Evolutionary conservation across 2,888 invertebrate genomes (phyloP), one percentile per base, ranked within the genome.

Genomic region (Zaprionus bogoriensis): DNA sequence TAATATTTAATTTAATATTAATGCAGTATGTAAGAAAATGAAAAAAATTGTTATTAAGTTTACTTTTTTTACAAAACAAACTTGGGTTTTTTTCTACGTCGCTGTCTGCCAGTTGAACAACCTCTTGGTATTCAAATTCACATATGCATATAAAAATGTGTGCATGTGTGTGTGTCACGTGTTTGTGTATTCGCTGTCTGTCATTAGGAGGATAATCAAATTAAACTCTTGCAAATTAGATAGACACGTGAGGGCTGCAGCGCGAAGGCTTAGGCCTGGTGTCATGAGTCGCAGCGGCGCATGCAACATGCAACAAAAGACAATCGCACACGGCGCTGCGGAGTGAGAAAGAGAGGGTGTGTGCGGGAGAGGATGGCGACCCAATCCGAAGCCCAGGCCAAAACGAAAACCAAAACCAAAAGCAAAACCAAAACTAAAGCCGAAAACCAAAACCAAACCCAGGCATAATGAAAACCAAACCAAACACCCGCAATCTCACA

Each of bases 401-500:
- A n/a, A n/a, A n/a, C n/a, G n/a, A n/a, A n/a, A n/a, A n/a, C n/a
- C n/a, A n/a, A n/a, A n/a, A n/a, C 9, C 27, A 27, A 3, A 32
- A 4, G 12, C 32, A n/a, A 32, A 32, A 6, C 12, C 12, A 23
- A 50, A 64, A 55, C 14, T 19, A 41, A 58, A 63, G 27, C 19
- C 32, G 14, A 25, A 48, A 70, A 53, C 32, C 74, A 42, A 59
- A 74, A 68, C 54, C 75, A 61, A 77, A 69, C 61, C 70, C 54
- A 53, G 50, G 58, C 64, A 57, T 53, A 74, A 60, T 60, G 51
- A 53, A 68, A 74, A 52, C 60, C 74, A 73, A 73, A 64, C 28
- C 71, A 74, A 74, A 77, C 81, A 78, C 78, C 78, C 78, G 70
- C 85, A 79, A 75, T 78, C 82, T 64, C 72, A 54, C 62, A 59